Evolutionary conservation across 2,797 vertebrate genomes (phyloP), one percentile per base, ranked within the genome.

Genomic region (Peromyscus nudipes): DNA sequence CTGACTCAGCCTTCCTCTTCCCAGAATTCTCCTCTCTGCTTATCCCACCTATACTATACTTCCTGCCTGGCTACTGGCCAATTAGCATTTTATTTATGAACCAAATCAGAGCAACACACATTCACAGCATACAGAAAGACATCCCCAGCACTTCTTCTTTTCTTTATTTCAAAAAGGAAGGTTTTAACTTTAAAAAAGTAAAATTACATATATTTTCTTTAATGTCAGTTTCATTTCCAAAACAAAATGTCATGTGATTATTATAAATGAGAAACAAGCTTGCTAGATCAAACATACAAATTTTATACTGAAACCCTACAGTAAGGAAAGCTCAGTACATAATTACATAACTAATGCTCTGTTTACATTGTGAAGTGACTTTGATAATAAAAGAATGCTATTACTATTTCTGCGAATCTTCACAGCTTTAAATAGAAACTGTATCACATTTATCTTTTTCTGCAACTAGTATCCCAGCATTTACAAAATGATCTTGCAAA

Each of bases 221-320:
- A 95, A 77, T 89, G 40, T 87, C 14, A 69, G 31, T 83, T 87
- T 80, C 64, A 83, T 84, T 95, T 93, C 4, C 57, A 89, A 95
- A 80, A 82, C 37, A 17, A 27, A 89, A 82, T 92, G 1, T 8
- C 65, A 21, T n/a, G 17, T 85, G 69, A 49, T n/a, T 80, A 84
- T 75, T 69, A 52, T 76, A 62, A 94, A 81, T 81, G 34, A 95
- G 31, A 52, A 85, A 57, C 71, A 46, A 49, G 23, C 79, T 83
- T 62, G 10, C 12, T 25, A 92, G 62, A 60, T n/a, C 3, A 80
- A 87, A 91, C 34, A 89, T 43, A 91, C 27, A 79, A 46, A 77
- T 8, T 82, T 89, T 89, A 83, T 69, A 46, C 4, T 75, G 57
- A 69, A 89, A 4, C 17, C 3, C 27, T 23, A 87, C 10, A 49